Conservation (phyloP, 2,888 invertebrate species). For the Uloborus plumipes region DNA sequence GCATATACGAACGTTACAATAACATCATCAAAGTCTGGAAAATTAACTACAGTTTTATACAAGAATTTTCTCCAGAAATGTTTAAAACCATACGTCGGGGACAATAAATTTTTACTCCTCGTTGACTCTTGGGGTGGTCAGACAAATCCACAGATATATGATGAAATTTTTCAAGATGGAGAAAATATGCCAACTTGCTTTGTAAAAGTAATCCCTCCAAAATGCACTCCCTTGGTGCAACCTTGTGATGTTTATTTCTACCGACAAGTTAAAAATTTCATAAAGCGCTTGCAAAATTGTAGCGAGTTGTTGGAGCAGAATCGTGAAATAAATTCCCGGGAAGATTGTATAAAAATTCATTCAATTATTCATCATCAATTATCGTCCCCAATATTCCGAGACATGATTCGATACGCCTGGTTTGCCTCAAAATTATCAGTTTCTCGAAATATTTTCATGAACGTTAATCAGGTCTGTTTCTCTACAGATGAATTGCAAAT, state of each 20-base stretch:
- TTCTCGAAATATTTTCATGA: not conserved
- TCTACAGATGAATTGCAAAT: not conserved
- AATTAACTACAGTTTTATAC: not conserved
- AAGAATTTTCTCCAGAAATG: not conserved
- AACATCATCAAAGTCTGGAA: not conserved
- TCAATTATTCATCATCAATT: slow-evolving; percentile 2
- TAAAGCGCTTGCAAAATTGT: not conserved
- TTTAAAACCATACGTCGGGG: not conserved
- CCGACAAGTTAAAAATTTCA: not conserved
- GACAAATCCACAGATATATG: not conserved
- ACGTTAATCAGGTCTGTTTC: not conserved
- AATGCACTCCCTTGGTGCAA: not conserved
- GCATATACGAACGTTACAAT: not conserved
- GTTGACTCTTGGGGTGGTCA: not conserved
- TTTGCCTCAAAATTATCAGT: not conserved
- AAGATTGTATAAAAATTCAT: slow-evolving; percentile 4
- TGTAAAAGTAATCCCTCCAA: slow-evolving; percentile 1
- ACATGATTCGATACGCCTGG: not conserved
- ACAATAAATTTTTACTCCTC: not conserved
- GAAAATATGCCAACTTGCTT: not conserved
- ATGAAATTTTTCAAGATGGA: not conserved
- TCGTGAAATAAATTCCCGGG: not conserved
- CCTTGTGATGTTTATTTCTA: slow-evolving; percentile 3
- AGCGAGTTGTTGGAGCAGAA: not conserved
- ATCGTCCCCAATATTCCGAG: not conserved